Percentiles rank a stretch among this genome's conserved stretches.
phyloP scores from a whole-genome alignment of 2,797 vertebrate species.

The Sebastes iracundus region DNA sequence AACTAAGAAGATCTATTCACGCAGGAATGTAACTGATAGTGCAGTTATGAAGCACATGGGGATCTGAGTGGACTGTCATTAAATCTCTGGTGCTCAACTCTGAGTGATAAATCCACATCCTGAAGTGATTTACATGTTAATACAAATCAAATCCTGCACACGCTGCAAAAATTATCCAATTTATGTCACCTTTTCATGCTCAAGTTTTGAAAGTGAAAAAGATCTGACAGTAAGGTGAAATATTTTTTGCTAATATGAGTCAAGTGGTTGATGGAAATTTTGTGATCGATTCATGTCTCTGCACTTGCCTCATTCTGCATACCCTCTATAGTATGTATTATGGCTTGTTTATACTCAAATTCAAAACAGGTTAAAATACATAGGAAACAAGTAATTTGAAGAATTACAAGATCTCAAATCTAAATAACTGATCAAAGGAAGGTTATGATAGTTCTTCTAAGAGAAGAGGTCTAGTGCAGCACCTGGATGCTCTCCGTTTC shows the following conservation, averaged over 20 bases:
- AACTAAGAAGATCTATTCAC: conserved; percentile 29
- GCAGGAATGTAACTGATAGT: conserved; percentile 35
- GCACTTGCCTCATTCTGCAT: background rate
- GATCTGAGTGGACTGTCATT: conserved; percentile 34
- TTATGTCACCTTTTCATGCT: conserved; percentile 12
- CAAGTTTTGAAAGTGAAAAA: background rate
- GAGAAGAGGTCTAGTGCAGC: background rate
- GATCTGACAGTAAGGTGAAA: background rate
- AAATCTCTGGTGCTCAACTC: conserved; percentile 31
- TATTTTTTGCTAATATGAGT: background rate
- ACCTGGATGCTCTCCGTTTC: background rate
- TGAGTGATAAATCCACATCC: conserved; percentile 29
- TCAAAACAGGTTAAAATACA: background rate
- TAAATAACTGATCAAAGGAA: background rate
- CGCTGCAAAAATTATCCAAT: conserved; percentile 15
- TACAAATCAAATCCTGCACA: conserved; percentile 17
- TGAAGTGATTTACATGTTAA: conserved; percentile 54
- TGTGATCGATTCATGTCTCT: background rate
- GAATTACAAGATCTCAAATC: background rate
- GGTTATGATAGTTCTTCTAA: background rate
- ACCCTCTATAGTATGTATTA: background rate
- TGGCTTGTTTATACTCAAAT: background rate
- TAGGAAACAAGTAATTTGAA: background rate
- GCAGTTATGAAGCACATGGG: conserved; percentile 14
- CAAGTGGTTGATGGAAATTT: background rate